Base-by-base conservation (phyloP, 2,888 invertebrate genomes). In the Tanytarsus gracilentus region DNA sequence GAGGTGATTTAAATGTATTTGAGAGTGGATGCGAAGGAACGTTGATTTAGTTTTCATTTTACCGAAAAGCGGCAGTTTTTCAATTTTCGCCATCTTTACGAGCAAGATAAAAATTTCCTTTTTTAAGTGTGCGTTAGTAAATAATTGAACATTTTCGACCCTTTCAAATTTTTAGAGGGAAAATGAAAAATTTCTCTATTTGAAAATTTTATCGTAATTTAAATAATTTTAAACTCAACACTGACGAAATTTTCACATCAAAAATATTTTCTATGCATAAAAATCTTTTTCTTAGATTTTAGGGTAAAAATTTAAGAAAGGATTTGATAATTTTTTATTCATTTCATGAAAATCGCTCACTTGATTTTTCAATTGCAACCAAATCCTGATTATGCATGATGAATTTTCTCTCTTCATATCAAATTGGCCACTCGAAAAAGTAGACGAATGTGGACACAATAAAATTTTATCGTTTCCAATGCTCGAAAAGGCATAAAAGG, bases 41-140 rank as follows among this genome's bases (percentile, higher is more conserved):
- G 21, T 9, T 44, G 44, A 33, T 9, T 5, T 4, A 33, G 33
- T 33, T 33, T 33, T 9, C 23, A 44, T 44, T 44, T 44, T 44
- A 18, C 44, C 11, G n/a, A n/a, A 25, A 33, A 53, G 53, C 44
- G 44, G 18, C 44, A 44, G 44, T 53, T 53, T 53, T 53, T 53
- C 53, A 53, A 53, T 53, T 53, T 36, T 53, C 53, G 53, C 53
- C 53, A 53, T 53, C 53, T 53, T 53, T 53, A 14, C 51, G 30
- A 53, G 9, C 16, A 44, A 44, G 21, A 16, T 16, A 51, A 51
- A 53, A 53, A 30, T 36, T 33, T 53, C 23, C 53, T 14, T 30
- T 44, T 44, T 44, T 9, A 44, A n/a, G n/a, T n/a, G n/a, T n/a
- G n/a, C n/a, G n/a, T n/a, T n/a, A n/a, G n/a, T n/a, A n/a, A n/a